Conservation (phyloP, 2,797 vertebrate species). For the Linurgus olivaceus region DNA sequence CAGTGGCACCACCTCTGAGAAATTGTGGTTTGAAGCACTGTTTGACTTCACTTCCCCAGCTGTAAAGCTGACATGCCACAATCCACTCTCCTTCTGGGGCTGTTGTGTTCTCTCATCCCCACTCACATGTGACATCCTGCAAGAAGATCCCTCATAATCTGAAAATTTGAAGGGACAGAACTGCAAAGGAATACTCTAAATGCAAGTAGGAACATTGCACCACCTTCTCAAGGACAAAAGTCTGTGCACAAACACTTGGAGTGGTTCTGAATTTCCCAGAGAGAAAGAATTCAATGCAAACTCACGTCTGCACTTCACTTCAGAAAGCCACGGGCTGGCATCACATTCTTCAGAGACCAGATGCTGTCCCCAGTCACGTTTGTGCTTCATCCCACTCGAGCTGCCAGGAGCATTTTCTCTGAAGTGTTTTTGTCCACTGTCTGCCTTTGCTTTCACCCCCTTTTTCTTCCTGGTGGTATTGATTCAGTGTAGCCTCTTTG, state of each 20-base stretch:
- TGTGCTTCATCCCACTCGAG: not conserved
- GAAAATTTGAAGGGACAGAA: not conserved
- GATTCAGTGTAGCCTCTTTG: not conserved
- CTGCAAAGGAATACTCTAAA: not conserved
- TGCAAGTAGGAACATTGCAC: not conserved
- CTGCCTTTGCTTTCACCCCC: not conserved
- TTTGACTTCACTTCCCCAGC: not conserved
- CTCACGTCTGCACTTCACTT: not conserved
- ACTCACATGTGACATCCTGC: not conserved
- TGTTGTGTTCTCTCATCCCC: not conserved
- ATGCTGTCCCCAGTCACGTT: not conserved
- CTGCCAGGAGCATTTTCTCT: not conserved
- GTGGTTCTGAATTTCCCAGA: not conserved
- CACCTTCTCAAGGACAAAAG: not conserved
- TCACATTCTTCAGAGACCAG: not conserved
- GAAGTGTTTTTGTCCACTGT: slow-evolving; percentile 15
- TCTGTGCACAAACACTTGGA: not conserved
- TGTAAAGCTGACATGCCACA: not conserved
- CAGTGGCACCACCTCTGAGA: not conserved
- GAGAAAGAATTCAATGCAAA: not conserved
- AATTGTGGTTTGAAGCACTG: not conserved
- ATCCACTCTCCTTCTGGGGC: not conserved
- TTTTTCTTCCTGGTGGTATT: not conserved
- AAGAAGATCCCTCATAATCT: not conserved
- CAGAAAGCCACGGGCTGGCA: not conserved